Evolutionary conservation across 2,888 invertebrate species (phyloP).

Genomic region (Machimus atricapillus): DNA sequence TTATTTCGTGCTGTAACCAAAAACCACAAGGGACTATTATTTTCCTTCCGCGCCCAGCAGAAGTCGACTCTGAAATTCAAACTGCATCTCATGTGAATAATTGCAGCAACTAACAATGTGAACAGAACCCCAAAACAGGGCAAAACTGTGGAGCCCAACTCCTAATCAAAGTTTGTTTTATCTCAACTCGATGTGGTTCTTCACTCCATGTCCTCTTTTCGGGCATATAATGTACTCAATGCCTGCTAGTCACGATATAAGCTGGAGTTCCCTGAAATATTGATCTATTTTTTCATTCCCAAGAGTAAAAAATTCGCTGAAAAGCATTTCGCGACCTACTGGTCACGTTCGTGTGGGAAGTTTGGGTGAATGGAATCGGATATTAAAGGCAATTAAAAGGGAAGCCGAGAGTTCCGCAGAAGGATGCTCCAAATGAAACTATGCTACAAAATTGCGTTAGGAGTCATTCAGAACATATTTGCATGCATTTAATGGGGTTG

Average conservation of each 20-base stretch:
- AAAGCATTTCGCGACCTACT: not conserved
- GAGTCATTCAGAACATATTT: not conserved
- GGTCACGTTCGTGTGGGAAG: not conserved
- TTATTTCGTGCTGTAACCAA: not conserved
- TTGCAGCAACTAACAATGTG: not conserved
- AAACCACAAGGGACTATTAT: not conserved
- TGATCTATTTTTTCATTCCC: not conserved
- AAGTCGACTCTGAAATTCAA: not conserved
- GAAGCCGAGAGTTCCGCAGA: not conserved
- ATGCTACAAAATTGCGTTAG: not conserved
- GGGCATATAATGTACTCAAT: not conserved
- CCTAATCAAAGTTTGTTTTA: not conserved
- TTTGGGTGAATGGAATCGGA: not conserved
- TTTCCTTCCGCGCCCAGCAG: not conserved
- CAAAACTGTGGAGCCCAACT: not conserved
- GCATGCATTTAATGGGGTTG: not conserved
- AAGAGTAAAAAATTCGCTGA: not conserved
- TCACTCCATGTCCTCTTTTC: not conserved
- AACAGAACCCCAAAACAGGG: not conserved
- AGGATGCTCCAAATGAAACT: not conserved
- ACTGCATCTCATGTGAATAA: not conserved
- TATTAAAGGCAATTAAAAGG: not conserved
- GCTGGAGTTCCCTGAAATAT: not conserved
- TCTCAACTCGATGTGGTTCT: not conserved
- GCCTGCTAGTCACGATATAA: not conserved